phyloP scores from a whole-genome alignment of 2,113 vertebrate species.

The Podarcis muralis region DNA sequence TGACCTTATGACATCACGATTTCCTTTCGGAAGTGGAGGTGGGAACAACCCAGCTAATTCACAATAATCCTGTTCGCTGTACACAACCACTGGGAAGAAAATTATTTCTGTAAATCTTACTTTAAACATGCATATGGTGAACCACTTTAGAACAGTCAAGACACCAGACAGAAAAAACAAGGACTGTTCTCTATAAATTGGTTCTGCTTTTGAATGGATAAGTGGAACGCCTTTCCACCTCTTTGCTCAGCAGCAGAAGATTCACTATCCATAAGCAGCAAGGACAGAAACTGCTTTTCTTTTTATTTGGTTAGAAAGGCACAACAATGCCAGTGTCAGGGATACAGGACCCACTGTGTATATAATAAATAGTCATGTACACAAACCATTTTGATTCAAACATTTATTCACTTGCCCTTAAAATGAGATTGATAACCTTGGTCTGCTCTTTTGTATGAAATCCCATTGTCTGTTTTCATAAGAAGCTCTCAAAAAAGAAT shows the following conservation, averaged over 20 bases:
- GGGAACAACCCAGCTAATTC: not conserved
- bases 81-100: not conserved
- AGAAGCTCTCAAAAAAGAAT: slow-evolving; percentile 46
- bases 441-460: slow-evolving; percentile 40
- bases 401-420: slow-evolving; percentile 43
- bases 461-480: slow-evolving; percentile 39
- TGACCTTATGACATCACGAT: not conserved
- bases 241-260: not conserved
- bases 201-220: not conserved
- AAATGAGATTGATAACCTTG: slow-evolving; percentile 43
- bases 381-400: slow-evolving; percentile 30
- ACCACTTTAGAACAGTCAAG: slow-evolving; percentile 1
- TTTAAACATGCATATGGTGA: not conserved
- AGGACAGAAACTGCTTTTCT: not conserved
- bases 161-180: slow-evolving; percentile 21
- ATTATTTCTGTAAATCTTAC: slow-evolving; percentile 9
- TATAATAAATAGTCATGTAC: not conserved
- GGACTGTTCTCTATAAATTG: slow-evolving; percentile 21
- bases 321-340: slow-evolving; percentile 7
- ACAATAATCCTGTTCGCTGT: not conserved
- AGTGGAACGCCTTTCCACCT: slow-evolving; percentile 16
- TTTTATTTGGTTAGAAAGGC: slow-evolving; percentile 23
- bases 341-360: not conserved
- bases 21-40: not conserved
- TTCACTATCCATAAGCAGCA: slow-evolving; percentile 10